phyloP scores from a whole-genome alignment of 2,113 vertebrate genomes.

The Tricholaema leucomelas region DNA sequence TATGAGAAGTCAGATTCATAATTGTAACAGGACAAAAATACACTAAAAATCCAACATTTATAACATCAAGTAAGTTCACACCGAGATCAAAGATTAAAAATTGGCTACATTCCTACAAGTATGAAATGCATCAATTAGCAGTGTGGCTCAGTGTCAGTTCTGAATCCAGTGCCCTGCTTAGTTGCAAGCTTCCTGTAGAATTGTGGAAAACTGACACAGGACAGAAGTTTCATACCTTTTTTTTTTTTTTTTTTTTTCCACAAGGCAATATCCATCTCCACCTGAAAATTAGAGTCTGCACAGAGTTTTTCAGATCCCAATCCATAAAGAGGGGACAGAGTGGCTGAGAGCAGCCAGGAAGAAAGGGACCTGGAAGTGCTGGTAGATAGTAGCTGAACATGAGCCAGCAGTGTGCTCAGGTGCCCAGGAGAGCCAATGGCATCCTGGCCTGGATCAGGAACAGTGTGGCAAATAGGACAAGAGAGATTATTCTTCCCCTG shows the following conservation, averaged over 20 bases:
- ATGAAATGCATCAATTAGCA: conserved; percentile 24
- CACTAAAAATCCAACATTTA: conserved; percentile 38
- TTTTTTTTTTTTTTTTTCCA: neutral
- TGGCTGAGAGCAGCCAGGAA: no score
- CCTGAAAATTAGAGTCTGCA: neutral
- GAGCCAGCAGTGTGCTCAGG: no score
- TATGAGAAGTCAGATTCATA: conserved; percentile 11
- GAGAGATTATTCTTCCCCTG: no score
- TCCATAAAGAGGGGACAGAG: no score
- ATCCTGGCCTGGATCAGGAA: no score
- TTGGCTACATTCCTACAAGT: neutral
- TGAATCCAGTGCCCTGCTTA: neutral
- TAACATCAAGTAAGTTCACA: neutral
- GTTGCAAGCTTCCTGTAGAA: neutral
- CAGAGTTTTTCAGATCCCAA: neutral
- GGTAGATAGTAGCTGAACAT: no score
- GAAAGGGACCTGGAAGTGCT: no score
- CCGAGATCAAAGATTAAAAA: conserved; percentile 43
- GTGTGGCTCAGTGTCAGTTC: rapidly evolving
- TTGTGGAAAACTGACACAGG: neutral
- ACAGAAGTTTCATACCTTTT: neutral
- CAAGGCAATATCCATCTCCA: neutral
- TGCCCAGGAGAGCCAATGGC: no score
- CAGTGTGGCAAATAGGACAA: no score
- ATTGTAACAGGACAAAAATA: neutral